phyloP scores from a whole-genome alignment of 2,113 vertebrate genomes.

The Odocoileus virginianus region DNA sequence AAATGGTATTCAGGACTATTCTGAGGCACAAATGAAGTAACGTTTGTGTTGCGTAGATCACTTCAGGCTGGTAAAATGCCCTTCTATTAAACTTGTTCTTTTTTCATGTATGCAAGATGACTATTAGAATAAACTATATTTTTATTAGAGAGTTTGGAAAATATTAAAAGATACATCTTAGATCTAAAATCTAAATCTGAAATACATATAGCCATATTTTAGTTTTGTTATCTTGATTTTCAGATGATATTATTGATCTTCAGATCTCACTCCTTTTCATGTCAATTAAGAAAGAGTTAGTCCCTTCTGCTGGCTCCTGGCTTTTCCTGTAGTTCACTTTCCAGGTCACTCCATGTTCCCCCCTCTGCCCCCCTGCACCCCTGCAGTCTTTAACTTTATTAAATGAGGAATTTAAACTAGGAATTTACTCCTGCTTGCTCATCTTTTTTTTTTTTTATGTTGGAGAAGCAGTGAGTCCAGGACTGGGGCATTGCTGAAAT shows the following conservation, averaged over 20 bases:
- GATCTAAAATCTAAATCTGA: not conserved
- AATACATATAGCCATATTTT: not conserved
- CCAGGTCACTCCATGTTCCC: not conserved
- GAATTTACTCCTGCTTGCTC: not conserved
- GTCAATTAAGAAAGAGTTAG: not conserved
- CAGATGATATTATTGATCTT: not conserved
- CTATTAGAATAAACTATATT: not conserved
- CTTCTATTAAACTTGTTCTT: not conserved
- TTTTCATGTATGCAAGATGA: not conserved
- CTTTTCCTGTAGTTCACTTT: not conserved
- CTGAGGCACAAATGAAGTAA: not conserved
- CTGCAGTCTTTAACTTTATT: not conserved
- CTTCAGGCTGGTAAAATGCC: not conserved
- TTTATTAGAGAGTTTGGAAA: not conserved
- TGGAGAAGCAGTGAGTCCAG: not conserved
- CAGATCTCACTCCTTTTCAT: not conserved
- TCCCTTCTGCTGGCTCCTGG: rapidly evolving
- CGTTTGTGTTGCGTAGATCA: not conserved
- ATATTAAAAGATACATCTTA: not conserved
- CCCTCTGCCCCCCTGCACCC: rapidly evolving
- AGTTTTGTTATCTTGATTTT: constrained; percentile 4
- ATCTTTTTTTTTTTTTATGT: not conserved
- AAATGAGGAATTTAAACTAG: not conserved
- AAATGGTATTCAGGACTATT: not conserved
- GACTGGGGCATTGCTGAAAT: not conserved